phyloP scores from a whole-genome alignment of 2,888 invertebrate genomes.

The Orthosia incerta region DNA sequence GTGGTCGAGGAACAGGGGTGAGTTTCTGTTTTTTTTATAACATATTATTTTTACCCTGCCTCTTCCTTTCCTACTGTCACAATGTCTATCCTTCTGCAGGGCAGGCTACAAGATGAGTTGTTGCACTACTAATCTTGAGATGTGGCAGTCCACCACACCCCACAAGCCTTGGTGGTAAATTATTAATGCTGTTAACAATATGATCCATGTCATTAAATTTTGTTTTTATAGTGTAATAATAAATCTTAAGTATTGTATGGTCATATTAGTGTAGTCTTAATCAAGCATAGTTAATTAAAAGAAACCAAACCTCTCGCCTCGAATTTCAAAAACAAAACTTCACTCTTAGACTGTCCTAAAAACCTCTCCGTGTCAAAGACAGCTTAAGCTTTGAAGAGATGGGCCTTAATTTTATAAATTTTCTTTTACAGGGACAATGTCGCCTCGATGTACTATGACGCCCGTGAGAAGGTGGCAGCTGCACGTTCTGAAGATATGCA shows the following conservation, averaged over 20 bases:
- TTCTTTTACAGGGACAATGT: slow-evolving; percentile 80
- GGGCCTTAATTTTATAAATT: slow-evolving; percentile 19
- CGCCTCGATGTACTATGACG: slow-evolving; percentile 74
- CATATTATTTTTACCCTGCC: slow-evolving; percentile 1
- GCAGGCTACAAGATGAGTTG: slow-evolving; percentile 80
- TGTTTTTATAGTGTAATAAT: neutral
- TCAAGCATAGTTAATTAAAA: neutral
- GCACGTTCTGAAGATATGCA: slow-evolving; percentile 17
- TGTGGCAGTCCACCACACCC: slow-evolving; percentile 77
- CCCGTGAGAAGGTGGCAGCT: slow-evolving; percentile 50
- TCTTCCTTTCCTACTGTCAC: slow-evolving; percentile 44
- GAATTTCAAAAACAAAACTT: neutral
- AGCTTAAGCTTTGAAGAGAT: neutral
- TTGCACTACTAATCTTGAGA: slow-evolving; percentile 81
- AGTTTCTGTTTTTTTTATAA: slow-evolving; percentile 63
- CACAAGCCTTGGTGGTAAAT: slow-evolving; percentile 86
- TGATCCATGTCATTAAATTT: neutral
- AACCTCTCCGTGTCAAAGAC: neutral
- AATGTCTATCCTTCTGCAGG: slow-evolving; percentile 72
- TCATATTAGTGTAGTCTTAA: slow-evolving; percentile 19
- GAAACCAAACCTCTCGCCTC: neutral
- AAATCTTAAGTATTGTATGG: neutral
- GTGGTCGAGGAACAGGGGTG: slow-evolving; percentile 80
- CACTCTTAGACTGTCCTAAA: neutral
- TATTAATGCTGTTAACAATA: slow-evolving; percentile 11